Evolutionary conservation across 2,113 vertebrate genomes (phyloP), one percentile per base, ranked within the genome.

Genomic region (Paralichthys olivaceus): DNA sequence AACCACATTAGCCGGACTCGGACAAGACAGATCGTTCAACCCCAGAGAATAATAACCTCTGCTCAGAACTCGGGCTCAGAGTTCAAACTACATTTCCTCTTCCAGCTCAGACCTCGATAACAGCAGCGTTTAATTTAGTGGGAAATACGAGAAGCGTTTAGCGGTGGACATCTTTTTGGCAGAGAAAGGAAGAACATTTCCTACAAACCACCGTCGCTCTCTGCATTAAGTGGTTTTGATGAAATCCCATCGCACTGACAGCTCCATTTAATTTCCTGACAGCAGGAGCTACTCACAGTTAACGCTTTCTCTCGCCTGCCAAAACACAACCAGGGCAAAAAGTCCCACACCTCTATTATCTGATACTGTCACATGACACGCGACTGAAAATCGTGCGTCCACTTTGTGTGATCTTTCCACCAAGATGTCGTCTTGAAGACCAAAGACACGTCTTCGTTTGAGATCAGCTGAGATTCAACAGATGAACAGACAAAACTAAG

Each of bases 51-150:
- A 45, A 17, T 5, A 17, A 5, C 43, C 37, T 40, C 37, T 13
- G 43, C 5, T 45, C 43, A 43, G 11, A 12, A 14, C 13, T 14
- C 11, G 40, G 40, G 0, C 12, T 23, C 45, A 45, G 19, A 22
- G 45, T 53, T 73, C 12, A 15, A 45, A 75, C 68, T 37, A 59
- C 34, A 4, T 71, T 71, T 63, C 45, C 26, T n/a, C 37, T 53
- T 43, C 63, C 22, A 43, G 53, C 59, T 61, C 55, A 11, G 57
- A 64, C 32, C 57, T 32, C 5, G 5, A 4, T 69, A 66, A 78
- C 19, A 63, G 61, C n/a, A 67, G 34, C 17, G 13, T 78, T 72
- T 84, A 47, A 86, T 58, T 87, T 69, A 2, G 79, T 32, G 45
- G 71, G 66, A 77, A 49, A 75, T 60, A 54, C 37, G 22, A 63